These are phyloP conservation scores for crab-eating macaque (Macaca fascicularis) DNA, from an alignment of 2,113 vertebrate species.

Conservation along the genomic window T2T-MFA8v1.1 NC_088389.1:57092001-57092500, in stretches of 20 bases:
- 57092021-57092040: not conserved
- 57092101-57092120: constrained; percentile 9
- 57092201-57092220: constrained; percentile 10
- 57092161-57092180: not conserved
- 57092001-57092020: not conserved
- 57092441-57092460: not conserved
- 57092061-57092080: constrained; percentile 25
- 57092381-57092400: not conserved
- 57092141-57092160: not conserved
- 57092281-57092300: not conserved
- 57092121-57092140: not conserved
- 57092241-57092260: constrained; percentile 24
- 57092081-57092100: not conserved
- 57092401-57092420: not conserved
- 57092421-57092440: not conserved
- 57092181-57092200: not conserved
- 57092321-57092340: constrained; percentile 7
- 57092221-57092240: constrained; percentile 13
- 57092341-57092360: constrained; percentile 5
- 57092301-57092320: not conserved
- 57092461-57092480: constrained; percentile 19
- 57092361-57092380: not conserved
- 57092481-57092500: constrained; percentile 51
- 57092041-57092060: not conserved
- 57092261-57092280: constrained; percentile 46